phyloP scores from a whole-genome alignment of 2,797 vertebrate species.

The Potorous gilbertii region DNA sequence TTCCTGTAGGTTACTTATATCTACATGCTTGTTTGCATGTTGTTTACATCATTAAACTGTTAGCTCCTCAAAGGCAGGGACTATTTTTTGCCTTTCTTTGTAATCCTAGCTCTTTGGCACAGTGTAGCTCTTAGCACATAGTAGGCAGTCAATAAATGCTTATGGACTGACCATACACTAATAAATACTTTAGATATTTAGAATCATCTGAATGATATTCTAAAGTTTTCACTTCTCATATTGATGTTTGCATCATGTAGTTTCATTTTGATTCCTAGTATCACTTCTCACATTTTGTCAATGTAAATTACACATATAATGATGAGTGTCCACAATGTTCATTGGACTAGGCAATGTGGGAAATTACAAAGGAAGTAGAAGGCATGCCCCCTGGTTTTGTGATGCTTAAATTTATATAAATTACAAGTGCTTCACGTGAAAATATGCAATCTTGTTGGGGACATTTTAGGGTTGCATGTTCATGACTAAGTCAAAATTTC shows the following conservation, averaged over 20 bases:
- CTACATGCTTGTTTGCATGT: background rate
- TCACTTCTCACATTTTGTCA: conserved; percentile 1
- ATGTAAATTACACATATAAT: background rate
- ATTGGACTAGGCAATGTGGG: background rate
- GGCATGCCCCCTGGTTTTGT: background rate
- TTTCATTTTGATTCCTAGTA: background rate
- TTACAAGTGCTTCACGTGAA: background rate
- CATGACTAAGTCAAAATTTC: background rate
- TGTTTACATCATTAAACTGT: background rate
- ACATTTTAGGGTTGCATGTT: background rate
- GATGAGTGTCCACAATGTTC: background rate
- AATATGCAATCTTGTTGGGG: background rate
- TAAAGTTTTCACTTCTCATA: background rate
- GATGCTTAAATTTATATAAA: background rate
- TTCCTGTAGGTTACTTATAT: background rate
- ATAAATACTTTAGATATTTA: background rate
- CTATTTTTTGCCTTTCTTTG: background rate
- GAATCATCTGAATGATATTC: background rate
- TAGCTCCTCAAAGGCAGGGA: background rate
- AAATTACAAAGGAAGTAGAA: background rate
- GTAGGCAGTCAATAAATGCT: background rate
- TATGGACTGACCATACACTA: background rate
- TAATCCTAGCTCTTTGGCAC: background rate
- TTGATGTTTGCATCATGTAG: background rate
- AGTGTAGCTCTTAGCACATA: background rate